Percentiles rank a stretch among this genome's conserved stretches.
These are phyloP conservation scores for Oscheius sp. DNA, from an alignment of 2,888 invertebrate species.

Conservation along the genomic window DNA sequence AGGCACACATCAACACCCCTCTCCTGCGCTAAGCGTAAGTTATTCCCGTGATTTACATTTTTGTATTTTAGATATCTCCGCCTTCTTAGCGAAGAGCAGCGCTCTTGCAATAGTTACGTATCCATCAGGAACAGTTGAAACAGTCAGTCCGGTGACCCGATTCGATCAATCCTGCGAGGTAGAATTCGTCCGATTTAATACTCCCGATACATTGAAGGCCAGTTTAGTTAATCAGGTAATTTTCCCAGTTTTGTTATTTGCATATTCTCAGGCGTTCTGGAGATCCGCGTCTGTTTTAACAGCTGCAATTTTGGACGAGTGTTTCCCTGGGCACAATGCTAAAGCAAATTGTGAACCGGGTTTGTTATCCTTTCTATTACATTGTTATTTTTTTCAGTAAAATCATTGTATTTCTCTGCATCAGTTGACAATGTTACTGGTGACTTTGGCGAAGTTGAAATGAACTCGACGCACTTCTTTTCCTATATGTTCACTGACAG, in stretches of 20 bases:
- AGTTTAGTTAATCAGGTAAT: conserved; percentile 28
- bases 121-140: conserved; percentile 11
- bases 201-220: not conserved
- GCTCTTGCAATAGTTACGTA: conserved; percentile 20
- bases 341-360: not conserved
- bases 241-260: not conserved
- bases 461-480: too few relatives aligned
- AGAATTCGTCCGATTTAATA: conserved; percentile 17
- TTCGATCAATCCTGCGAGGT: conserved; percentile 17
- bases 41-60: too few relatives aligned
- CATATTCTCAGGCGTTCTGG: conserved; percentile 42
- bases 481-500: not conserved
- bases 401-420: conserved; percentile 40
- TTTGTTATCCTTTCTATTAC: not conserved
- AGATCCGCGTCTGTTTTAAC: conserved; percentile 42
- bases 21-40: conserved; percentile 46
- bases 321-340: not conserved
- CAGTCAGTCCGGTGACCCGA: not conserved
- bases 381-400: conserved; percentile 27
- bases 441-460: not conserved
- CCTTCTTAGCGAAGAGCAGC: not conserved
- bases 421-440: conserved; percentile 11
- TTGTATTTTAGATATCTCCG: conserved; percentile 22
- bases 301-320: conserved; percentile 32
- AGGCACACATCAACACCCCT: conserved; percentile 43